Base-by-base conservation (phyloP, 2,113 vertebrate genomes). In the Epinephelus lanceolatus region DNA sequence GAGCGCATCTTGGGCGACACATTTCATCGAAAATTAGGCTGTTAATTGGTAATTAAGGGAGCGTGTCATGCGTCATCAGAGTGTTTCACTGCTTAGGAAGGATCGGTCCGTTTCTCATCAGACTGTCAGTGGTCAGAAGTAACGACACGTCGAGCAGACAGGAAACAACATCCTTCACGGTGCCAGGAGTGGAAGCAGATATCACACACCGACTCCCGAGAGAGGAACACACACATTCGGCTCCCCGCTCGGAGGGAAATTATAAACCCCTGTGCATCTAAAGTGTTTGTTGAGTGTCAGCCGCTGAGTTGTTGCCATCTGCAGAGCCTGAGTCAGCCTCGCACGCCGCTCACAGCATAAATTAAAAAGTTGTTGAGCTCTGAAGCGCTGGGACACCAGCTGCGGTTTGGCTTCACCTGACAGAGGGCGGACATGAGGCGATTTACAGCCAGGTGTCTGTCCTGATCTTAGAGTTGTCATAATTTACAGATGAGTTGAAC, bases 1-100 rank as follows among this genome's bases (percentile, higher is more conserved):
- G 21, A n/a, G 52, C 13, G 25, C 18, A 12, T 7, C 23, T 11
- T 30, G 30, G 63, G 37, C 72, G 15, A 5, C 61, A 56, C 33
- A 47, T 71, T 67, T 83, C 70, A 80, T 45, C 10, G n/a, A 60
- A 73, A 71, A 88, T 85, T 66, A 56, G 17, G 56, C 21, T 1
- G 25, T 3, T 88, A 70, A 85, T 85, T 78, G 59, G 45, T 81
- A 62, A 78, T 85, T 66, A 85, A 45, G 25, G 62, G 42, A 73
- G 77, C 42, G 6, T 61, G 55, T 79, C 65, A 30, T 45, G 59
- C 33, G 59, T 81, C 68, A 76, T 72, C 17, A 30, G 66, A 49
- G 59, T 21, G 60, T 30, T 18, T 57, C 9, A 37, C 33, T 37
- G 33, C 6, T 37, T 21, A 17, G 37, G 27, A 47, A 5, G 25